Evolutionary conservation across 2,888 invertebrate species (phyloP), one percentile per base, ranked within the genome.

Genomic region (Euproctis similis): DNA sequence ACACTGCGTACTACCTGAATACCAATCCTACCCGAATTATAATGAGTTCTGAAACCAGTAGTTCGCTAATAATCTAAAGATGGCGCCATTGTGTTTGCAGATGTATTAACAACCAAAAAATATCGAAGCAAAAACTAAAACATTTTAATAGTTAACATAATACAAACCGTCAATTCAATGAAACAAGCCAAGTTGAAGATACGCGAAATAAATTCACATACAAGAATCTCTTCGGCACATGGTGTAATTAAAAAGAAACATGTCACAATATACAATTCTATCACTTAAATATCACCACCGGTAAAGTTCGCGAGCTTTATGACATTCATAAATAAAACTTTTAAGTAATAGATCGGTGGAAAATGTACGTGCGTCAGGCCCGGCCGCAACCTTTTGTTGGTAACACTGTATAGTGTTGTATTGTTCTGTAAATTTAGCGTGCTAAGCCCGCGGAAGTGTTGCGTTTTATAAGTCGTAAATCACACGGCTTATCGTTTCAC

Each of bases 391-490:
- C 41, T 44, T 42, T 49, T 39, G 42, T 45, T 27, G 31, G 13
- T 27, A 40, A 35, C 39, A 31, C 42, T 39, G 47, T 48, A 54
- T 59, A 31, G 42, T 44, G 34, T 20, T 25, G 34, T 36, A 44
- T 46, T 50, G 47, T 42, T 50, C 42, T 47, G 60, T 64, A 68
- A 71, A 71, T 66, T 71, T 62, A 42, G 42, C 40, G 35, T 23
- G 34, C 53, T 58, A 53, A 66, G 61, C 63, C 59, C 61, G 68
- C 69, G 72, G 75, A 77, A 77, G 67, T 73, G 64, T 69, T 65
- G 65, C 67, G 65, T 71, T 77, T n/a, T 70, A 71, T 70, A 70
- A 64, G 60, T 64, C 71, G 69, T 78, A 78, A 78, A 78, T 78
- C 76, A 77, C 63, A 44, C 39, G 56, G 72, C 73, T 78, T 78